Percentiles rank a stretch among this genome's conserved stretches.
Conservation (phyloP, 2,113 vertebrate genomes). For the Aplodontia rufa region DNA sequence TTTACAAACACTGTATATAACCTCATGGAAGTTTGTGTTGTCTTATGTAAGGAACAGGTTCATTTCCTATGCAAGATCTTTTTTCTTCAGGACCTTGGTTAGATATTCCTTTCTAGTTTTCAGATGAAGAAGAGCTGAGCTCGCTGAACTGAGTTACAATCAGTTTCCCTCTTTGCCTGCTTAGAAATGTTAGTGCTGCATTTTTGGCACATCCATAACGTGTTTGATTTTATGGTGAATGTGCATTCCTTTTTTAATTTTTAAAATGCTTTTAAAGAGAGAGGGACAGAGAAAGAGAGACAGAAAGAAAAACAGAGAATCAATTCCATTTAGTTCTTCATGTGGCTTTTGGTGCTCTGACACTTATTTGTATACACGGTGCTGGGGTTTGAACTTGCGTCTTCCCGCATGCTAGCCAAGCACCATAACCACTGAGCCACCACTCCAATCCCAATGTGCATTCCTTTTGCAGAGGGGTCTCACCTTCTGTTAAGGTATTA, state of each 20-base stretch:
- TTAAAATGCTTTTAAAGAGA: no score
- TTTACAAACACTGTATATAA: not conserved
- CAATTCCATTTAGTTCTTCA: no score
- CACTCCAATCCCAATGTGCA: no score
- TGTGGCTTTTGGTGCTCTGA: no score
- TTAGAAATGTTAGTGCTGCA: conserved; percentile 15
- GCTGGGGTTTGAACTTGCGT: no score
- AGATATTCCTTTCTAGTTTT: not conserved
- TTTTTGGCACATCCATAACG: not conserved
- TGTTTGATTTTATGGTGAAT: not conserved
- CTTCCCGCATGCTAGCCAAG: no score
- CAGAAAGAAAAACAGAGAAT: no score
- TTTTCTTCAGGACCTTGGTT: not conserved
- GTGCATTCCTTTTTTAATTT: not conserved
- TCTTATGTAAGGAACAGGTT: not conserved
- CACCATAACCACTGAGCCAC: no score
- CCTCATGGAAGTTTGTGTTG: not conserved
- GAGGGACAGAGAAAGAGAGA: no score
- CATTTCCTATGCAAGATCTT: not conserved
- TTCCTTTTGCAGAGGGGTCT: not conserved
- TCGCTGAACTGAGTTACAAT: not conserved
- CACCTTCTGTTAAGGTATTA: conserved; percentile 1
- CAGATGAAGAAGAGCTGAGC: not conserved
- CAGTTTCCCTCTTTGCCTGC: not conserved
- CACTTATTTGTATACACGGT: no score